Conservation (phyloP, 2,888 invertebrate species). For the Drosophila yooni region DNA sequence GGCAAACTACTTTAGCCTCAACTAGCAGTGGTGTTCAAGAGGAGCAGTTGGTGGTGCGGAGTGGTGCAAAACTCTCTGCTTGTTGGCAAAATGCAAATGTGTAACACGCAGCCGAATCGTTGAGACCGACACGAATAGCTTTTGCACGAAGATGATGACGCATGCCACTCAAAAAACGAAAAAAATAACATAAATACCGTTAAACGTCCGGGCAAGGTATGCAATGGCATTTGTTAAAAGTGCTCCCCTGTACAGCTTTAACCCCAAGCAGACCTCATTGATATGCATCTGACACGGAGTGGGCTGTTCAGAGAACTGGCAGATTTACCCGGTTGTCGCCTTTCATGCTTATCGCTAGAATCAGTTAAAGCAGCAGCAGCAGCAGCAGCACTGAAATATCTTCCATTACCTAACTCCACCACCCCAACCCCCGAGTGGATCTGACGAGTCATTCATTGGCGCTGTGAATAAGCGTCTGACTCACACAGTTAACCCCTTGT, state of each 20-base stretch:
- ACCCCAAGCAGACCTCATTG: conserved; percentile 53
- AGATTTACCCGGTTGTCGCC: conserved; percentile 48
- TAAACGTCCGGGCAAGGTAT: conserved; percentile 46
- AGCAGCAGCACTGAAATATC: conserved; percentile 57
- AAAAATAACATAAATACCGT: conserved; percentile 31
- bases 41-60: background rate
- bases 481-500: conserved; percentile 75
- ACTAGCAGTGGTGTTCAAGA: background rate
- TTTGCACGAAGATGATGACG: conserved; percentile 63
- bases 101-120: conserved; percentile 62
- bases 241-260: conserved; percentile 1
- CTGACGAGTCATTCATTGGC: conserved; percentile 43
- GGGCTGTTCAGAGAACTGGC: background rate
- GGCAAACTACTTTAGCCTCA: conserved; percentile 68
- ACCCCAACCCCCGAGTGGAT: background rate
- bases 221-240: conserved; percentile 45
- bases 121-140: conserved; percentile 47
- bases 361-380: conserved; percentile 46
- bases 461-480: conserved; percentile 52
- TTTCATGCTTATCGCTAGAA: conserved; percentile 73
- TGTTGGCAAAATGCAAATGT: conserved; percentile 71
- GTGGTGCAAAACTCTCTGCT: background rate
- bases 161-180: conserved; percentile 55
- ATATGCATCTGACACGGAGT: conserved; percentile 50
- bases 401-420: conserved; percentile 37